Conservation (phyloP, 2,797 vertebrate species). For the Clarias pachynema region DNA sequence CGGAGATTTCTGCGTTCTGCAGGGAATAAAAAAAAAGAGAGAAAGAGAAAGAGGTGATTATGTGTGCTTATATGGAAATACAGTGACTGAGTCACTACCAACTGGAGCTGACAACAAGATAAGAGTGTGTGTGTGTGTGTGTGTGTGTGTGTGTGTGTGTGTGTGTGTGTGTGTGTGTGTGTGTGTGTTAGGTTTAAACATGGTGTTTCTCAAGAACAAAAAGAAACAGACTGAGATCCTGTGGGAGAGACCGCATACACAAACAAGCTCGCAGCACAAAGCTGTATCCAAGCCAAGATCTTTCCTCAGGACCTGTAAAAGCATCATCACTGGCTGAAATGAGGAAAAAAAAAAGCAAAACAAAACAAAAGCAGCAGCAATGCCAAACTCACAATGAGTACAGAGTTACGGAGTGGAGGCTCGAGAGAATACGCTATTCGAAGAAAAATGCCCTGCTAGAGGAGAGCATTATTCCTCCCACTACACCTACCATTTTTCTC, state of each 20-base stretch:
- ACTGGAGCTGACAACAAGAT: not conserved
- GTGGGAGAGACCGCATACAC: slow-evolving; percentile 22
- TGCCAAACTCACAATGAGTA: not conserved
- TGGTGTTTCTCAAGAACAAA: slow-evolving; percentile 8
- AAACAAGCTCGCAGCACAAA: slow-evolving; percentile 32
- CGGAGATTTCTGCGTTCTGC: slow-evolving; percentile 93
- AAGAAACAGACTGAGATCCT: slow-evolving; percentile 32
- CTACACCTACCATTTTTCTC: slow-evolving; percentile 20
- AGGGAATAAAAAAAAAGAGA: slow-evolving; percentile 23
- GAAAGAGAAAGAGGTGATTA: slow-evolving; percentile 32
- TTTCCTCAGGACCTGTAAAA: slow-evolving; percentile 40
- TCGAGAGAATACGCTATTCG: not conserved
- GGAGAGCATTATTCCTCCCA: slow-evolving; percentile 20
- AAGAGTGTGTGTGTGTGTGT: not conserved
- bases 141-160: not conserved
- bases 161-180: not conserved
- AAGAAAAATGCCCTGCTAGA: slow-evolving; percentile 7
- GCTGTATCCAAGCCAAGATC: slow-evolving; percentile 7
- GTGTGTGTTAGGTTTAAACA: slow-evolving; percentile 3
- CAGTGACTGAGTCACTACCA: not conserved
- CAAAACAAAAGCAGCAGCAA: not conserved
- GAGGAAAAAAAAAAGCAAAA: slow-evolving; percentile 8
- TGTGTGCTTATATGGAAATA: slow-evolving; percentile 24
- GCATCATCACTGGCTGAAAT: slow-evolving; percentile 8
- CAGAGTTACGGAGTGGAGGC: slow-evolving; percentile 5